Conservation (phyloP, 2,797 vertebrate genomes). For the Sciurus vulgaris region DNA sequence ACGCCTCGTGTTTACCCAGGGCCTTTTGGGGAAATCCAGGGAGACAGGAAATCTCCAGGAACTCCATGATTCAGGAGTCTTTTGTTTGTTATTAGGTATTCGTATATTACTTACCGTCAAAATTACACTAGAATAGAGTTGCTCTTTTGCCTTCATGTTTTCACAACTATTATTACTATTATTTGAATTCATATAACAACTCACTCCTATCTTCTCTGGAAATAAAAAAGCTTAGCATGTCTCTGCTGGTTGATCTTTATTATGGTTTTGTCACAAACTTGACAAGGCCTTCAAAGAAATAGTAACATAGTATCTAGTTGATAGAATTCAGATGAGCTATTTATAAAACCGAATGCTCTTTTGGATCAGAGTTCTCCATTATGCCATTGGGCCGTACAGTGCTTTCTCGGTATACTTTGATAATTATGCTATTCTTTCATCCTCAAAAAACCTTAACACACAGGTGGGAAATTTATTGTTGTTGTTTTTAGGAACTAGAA, state of each 20-base stretch:
- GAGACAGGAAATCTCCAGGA: neutral
- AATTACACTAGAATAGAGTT: neutral
- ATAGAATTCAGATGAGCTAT: neutral
- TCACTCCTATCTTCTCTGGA: neutral
- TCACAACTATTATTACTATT: neutral
- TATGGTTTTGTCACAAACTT: neutral
- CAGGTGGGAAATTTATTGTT: neutral
- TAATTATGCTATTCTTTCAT: neutral
- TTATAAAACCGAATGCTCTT: neutral
- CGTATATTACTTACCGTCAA: neutral
- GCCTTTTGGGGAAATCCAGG: neutral
- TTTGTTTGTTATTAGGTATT: neutral
- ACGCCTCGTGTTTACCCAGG: neutral
- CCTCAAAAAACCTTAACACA: neutral
- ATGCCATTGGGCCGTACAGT: neutral
- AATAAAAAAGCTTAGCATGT: neutral
- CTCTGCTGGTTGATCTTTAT: neutral
- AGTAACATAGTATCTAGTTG: neutral
- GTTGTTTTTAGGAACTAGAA: neutral
- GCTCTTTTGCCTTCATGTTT: neutral
- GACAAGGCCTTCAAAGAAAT: neutral
- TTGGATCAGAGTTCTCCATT: neutral
- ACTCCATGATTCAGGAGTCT: neutral
- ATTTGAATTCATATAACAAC: neutral
- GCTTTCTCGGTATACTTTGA: neutral